These are phyloP conservation scores for Fopius arisanus DNA, from an alignment of 1,140 invertebrate species.

Conservation along the genomic window DNA sequence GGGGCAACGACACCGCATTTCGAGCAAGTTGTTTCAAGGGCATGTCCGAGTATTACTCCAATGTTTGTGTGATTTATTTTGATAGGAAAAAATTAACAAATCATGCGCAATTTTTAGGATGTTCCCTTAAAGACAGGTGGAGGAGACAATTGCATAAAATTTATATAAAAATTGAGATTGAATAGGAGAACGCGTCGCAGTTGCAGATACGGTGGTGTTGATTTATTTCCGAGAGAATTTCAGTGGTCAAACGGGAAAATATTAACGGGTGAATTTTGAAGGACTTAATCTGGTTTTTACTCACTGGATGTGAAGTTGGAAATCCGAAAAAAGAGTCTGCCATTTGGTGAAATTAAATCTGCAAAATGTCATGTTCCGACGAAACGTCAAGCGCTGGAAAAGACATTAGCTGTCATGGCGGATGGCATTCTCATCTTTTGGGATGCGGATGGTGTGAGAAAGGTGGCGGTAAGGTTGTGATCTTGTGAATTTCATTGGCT, in stretches of 20 bases:
- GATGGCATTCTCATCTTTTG: background rate
- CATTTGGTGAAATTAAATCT: conserved; percentile 76
- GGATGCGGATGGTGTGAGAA: background rate
- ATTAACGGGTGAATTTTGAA: background rate
- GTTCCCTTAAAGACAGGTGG: background rate
- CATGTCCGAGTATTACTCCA: background rate
- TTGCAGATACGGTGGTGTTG: background rate
- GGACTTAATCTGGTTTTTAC: conserved; percentile 45
- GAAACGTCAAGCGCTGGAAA: conserved; percentile 50
- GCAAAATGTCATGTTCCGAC: conserved; percentile 71
- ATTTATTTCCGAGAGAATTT: background rate
- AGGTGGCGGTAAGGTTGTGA: background rate
- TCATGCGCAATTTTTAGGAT: background rate
- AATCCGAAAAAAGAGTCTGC: conserved; percentile 85
- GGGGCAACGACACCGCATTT: conserved; percentile 1
- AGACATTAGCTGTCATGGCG: conserved; percentile 61
- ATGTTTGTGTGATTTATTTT: background rate
- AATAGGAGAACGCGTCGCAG: conserved; percentile 6
- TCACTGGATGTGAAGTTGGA: conserved; percentile 76
- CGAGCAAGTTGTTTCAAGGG: background rate
- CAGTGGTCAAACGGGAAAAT: background rate
- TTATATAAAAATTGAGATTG: background rate
- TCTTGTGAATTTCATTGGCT: no score
- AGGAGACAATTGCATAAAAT: background rate
- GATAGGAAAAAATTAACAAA: background rate